phyloP scores from a whole-genome alignment of 2,888 invertebrate species.

The Drosophila sordidula region DNA sequence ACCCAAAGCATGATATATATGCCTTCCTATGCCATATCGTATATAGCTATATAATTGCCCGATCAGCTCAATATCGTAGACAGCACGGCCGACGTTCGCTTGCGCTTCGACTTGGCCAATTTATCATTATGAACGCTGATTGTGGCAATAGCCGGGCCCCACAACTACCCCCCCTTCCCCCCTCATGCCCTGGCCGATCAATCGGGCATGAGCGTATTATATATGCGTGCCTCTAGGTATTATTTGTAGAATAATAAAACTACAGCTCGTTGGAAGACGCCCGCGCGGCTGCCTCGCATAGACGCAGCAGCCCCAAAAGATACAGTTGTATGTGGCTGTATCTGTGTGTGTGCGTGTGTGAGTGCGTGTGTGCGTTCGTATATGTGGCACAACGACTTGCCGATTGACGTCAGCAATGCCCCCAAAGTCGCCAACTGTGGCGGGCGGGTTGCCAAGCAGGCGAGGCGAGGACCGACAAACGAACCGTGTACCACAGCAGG shows the following conservation, averaged over 20 bases:
- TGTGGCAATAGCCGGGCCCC: slow-evolving; percentile 16
- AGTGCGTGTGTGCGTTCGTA: slow-evolving; percentile 34
- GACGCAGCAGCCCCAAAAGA: slow-evolving; percentile 41
- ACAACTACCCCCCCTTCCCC: background rate
- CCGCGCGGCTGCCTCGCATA: slow-evolving; percentile 66
- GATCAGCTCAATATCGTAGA: slow-evolving; percentile 43
- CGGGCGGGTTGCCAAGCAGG: slow-evolving; percentile 76
- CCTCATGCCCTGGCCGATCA: background rate
- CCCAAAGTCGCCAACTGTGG: slow-evolving; percentile 78
- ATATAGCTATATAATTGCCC: slow-evolving; percentile 16
- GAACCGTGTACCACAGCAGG: slow-evolving; percentile 25
- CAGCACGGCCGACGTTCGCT: slow-evolving; percentile 29
- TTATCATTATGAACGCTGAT: slow-evolving; percentile 31
- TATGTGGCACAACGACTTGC: slow-evolving; percentile 79
- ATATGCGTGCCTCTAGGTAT: slow-evolving; percentile 54
- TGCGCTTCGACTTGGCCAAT: slow-evolving; percentile 28
- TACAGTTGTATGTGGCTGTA: slow-evolving; percentile 4
- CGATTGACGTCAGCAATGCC: slow-evolving; percentile 85
- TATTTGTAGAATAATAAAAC: slow-evolving; percentile 63
- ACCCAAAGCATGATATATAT: slow-evolving; percentile 6
- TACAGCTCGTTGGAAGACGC: slow-evolving; percentile 60
- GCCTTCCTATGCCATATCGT: slow-evolving; percentile 2
- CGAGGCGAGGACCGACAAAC: slow-evolving; percentile 35
- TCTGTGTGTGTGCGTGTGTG: slow-evolving; percentile 2
- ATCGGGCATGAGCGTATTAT: slow-evolving; percentile 12